These are phyloP conservation scores for Timema cristinae DNA, from an alignment of 2,888 invertebrate genomes.

Conservation along the genomic window DNA sequence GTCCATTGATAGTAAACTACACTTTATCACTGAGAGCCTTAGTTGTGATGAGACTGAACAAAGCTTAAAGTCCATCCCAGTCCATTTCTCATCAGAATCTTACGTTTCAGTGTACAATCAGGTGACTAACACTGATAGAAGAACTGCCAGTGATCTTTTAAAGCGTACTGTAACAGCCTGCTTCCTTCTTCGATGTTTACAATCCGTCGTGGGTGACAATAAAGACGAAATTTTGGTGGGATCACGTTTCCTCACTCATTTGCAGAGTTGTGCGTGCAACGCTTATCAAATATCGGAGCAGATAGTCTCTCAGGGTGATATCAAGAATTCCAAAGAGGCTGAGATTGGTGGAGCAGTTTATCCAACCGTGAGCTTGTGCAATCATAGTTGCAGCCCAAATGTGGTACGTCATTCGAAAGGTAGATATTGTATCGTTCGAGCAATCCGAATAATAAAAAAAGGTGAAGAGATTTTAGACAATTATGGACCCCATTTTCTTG, in stretches of 20 bases:
- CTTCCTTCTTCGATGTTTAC: conserved; percentile 45
- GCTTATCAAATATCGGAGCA: conserved; percentile 49
- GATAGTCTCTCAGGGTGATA: conserved; percentile 39
- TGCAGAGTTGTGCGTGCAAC: conserved; percentile 48
- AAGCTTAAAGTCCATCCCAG: background rate
- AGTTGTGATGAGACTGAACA: too few relatives aligned
- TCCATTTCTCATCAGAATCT: conserved; percentile 10
- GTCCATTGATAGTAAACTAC: too few relatives aligned
- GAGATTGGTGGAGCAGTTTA: conserved; percentile 48
- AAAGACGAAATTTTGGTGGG: conserved; percentile 39
- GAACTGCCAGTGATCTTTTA: conserved; percentile 42
- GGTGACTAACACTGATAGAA: conserved; percentile 41
- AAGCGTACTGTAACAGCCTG: conserved; percentile 43
- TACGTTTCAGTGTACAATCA: conserved; percentile 39
- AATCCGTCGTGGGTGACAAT: conserved; percentile 31
- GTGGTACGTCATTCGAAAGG: conserved; percentile 43
- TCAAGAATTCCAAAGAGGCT: conserved; percentile 28
- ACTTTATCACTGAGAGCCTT: too few relatives aligned
- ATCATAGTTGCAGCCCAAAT: conserved; percentile 49
- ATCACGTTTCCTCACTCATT: conserved; percentile 42
- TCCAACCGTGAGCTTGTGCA: conserved; percentile 47
- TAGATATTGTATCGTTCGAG: conserved; percentile 37
- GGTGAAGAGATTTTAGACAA: conserved; percentile 48
- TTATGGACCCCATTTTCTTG: conserved; percentile 48
- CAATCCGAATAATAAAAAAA: conserved; percentile 39